Base-by-base conservation (phyloP, 1,140 invertebrate species). In the Leptinotarsa undecemlineata region DNA sequence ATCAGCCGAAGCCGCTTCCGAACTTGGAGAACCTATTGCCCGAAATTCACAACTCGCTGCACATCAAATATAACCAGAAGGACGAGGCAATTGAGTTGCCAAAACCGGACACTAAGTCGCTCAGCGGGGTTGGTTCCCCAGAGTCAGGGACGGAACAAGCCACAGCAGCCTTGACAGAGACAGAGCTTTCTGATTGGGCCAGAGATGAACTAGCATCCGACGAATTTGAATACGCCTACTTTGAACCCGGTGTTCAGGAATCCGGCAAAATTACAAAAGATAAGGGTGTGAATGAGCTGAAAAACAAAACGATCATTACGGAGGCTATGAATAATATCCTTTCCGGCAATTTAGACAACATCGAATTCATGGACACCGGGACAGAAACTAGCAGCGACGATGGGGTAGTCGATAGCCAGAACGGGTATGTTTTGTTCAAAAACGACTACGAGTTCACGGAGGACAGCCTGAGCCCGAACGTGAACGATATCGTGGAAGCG, bases 101-200 rank as follows among this genome's bases (percentile, higher is more conserved):
- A 47, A 68, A 17, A 66, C n/a, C 17, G 23, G 72, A 74, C 33
- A 60, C 76, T 68, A 69, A 75, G 62, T 73, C 73, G n/a, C 57
- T 81, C 1, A 88, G 87, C 63, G 85, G 85, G 51, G 85, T 87
- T 64, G 89, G 87, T 74, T 88, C 86, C 72, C 86, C 89, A 3
- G 87, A 88, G 71, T 88, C 87, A 0, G 87, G 90, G 71, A 88
- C 87, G 23, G 91, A 92, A 33, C 87, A 89, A 1, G 90, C 90
- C 0, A 91, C 91, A 0, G 89, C 91, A 17, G 92, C 90, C 1
- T 85, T 94, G 14, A 94, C 94, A 0, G 94, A 96, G 84, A 94
- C 93, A 0, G 94, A 95, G 82, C 85, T 95, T 14, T 95, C 93
- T 0, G 94, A 96, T 83, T 95, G 93, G 94, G 93, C 92, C 1